phyloP scores from a whole-genome alignment of 1,140 invertebrate species.

The Dreissena rostriformis region DNA sequence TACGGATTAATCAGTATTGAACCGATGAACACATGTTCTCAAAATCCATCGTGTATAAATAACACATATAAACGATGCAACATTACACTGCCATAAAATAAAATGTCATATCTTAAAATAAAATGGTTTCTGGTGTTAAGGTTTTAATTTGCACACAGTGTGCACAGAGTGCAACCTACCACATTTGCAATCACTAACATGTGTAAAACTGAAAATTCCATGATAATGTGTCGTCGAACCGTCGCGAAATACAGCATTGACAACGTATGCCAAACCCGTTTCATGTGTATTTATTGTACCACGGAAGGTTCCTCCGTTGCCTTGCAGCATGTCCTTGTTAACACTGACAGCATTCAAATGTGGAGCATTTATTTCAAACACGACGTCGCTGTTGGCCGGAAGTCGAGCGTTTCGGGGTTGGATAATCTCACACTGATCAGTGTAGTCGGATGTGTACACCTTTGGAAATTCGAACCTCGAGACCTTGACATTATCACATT shows the following conservation, averaged over 20 bases:
- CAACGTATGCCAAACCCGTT: neutral
- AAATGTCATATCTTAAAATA: too few species aligned
- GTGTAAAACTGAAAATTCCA: constrained; percentile 2
- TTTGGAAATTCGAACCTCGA: constrained; percentile 6
- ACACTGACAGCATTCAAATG: constrained; percentile 1
- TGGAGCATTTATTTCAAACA: constrained; percentile 13
- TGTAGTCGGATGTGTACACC: neutral
- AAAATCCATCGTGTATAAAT: too few species aligned
- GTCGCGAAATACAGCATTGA: neutral
- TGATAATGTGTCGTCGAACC: neutral
- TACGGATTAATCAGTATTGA: too few species aligned
- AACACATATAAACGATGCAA: too few species aligned
- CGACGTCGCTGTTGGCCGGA: constrained; percentile 3
- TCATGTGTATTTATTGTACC: constrained; percentile 5
- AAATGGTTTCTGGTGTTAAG: too few species aligned
- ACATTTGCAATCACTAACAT: neutral
- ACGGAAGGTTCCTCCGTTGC: constrained; percentile 7
- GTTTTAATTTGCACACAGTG: too few species aligned
- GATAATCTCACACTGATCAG: neutral
- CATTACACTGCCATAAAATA: too few species aligned
- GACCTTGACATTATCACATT: constrained; percentile 36
- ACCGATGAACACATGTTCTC: too few species aligned
- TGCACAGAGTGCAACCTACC: too few species aligned
- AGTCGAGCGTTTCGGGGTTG: neutral
- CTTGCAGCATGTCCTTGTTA: neutral